Base-by-base conservation (phyloP, 1,140 invertebrate species). In the Drosophila pectinifera region DNA sequence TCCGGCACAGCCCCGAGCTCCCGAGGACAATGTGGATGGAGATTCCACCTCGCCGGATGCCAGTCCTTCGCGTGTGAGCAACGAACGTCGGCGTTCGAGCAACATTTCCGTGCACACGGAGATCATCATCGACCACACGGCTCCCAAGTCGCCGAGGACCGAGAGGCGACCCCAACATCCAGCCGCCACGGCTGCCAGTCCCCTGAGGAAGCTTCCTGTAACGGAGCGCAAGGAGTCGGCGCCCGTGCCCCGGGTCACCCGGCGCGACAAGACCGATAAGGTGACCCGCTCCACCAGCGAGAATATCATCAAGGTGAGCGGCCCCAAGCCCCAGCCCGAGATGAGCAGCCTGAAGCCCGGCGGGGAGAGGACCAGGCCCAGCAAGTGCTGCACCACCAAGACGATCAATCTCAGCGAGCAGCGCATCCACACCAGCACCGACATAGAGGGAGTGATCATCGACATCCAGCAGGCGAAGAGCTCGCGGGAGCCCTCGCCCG, bases 401-500 rank as follows among this genome's bases (percentile, higher is more conserved):
- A 90, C 83, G 3, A 90, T 92, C 43, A 94, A 93, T 86, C 75
- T 91, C 20, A 90, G 79, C 79, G 93, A 86, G 80, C 86, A 80
- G 31, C 61, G 90, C 5, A 39, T 72, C 16, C 46, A 43, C 18
- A 43, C 56, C 6, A 34, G 16, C 18, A 76, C 73, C 79, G 80
- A 79, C 56, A 69, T 92, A 79, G 80, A 92, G 61, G 91, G 93
- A 81, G 94, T 81, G 91, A 93, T 95, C 26, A 94, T 95, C 62
- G 94, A 95, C 65, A 93, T 94, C 59, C 94, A 95, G 85, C 94
- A 95, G 83, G 95, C 95, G 0, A 95, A 95, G 92, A 96, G 95
- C 51, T 96, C 95, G 0, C 86, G 95, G 39, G 95, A 96, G 89
- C 95, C 95, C 20, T 95, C 95, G 11, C 95, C 95, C 6, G 94